These are phyloP conservation scores for Diplodus sargus DNA, from an alignment of 2,797 vertebrate genomes.

Conservation along the genomic window DNA sequence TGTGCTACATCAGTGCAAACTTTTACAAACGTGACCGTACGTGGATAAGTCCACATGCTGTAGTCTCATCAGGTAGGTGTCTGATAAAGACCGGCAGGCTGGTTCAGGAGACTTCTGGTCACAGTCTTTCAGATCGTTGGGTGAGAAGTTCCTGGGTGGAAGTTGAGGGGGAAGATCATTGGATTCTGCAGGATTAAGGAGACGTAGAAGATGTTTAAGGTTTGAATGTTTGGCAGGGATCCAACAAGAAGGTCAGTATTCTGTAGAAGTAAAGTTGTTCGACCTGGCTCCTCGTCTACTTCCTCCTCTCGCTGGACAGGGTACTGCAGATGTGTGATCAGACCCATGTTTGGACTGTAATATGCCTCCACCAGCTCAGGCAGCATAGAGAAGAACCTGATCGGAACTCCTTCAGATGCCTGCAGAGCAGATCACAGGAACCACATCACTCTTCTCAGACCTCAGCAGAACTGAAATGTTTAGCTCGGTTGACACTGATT, in stretches of 20 bases:
- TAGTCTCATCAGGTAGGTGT: slow-evolving; percentile 88
- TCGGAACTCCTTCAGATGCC: slow-evolving; percentile 96
- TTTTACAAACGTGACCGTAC: slow-evolving; percentile 78
- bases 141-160: slow-evolving; percentile 89
- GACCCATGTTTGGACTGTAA: slow-evolving; percentile 94
- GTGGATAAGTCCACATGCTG: slow-evolving; percentile 90
- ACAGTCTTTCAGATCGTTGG: slow-evolving; percentile 87
- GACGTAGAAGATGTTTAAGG: background rate
- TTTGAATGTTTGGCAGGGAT: background rate
- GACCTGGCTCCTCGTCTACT: slow-evolving; percentile 90
- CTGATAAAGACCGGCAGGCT: slow-evolving; percentile 81
- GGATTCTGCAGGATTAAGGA: slow-evolving; percentile 77
- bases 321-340: slow-evolving; percentile 93
- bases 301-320: slow-evolving; percentile 92
- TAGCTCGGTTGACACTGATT: slow-evolving; percentile 4
- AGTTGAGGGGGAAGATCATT: slow-evolving; percentile 86
- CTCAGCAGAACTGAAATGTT: background rate
- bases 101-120: slow-evolving; percentile 77
- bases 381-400: slow-evolving; percentile 90
- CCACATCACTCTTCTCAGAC: slow-evolving; percentile 12
- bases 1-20: background rate
- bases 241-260: background rate
- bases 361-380: slow-evolving; percentile 96
- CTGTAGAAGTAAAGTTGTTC: background rate
- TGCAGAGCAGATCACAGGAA: slow-evolving; percentile 68